Evolutionary conservation across 2,888 invertebrate species (phyloP).

Genomic region (Drosophila conformis): DNA sequence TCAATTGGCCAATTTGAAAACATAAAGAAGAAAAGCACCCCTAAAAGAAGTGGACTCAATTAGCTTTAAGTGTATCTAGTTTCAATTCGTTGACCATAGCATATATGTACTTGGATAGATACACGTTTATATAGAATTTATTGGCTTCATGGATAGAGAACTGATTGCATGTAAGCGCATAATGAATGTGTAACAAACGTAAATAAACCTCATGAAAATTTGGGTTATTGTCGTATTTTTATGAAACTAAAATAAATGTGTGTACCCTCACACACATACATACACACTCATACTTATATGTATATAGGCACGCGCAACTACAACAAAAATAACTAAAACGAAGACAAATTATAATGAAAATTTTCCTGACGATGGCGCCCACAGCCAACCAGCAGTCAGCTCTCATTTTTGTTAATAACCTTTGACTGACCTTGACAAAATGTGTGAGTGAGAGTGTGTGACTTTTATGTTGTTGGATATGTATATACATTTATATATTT

Average conservation of each 20-base stretch:
- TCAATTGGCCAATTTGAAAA: constrained; percentile 30
- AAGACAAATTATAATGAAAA: constrained; percentile 37
- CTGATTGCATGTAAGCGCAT: constrained; percentile 51
- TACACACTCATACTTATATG: constrained; percentile 1
- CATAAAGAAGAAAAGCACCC: constrained; percentile 10
- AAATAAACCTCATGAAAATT: constrained; percentile 34
- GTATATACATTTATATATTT: constrained; percentile 8
- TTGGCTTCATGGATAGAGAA: background rate
- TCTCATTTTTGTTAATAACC: constrained; percentile 75
- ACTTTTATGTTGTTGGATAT: constrained; percentile 21
- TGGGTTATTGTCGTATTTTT: constrained; percentile 26
- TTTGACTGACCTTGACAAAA: constrained; percentile 81
- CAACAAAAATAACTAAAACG: constrained; percentile 40
- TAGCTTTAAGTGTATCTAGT: constrained; percentile 46
- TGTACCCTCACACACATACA: constrained; percentile 6
- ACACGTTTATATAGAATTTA: background rate
- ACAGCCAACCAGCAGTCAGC: constrained; percentile 20
- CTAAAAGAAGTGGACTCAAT: constrained; percentile 37
- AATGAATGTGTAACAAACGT: constrained; percentile 43
- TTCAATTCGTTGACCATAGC: constrained; percentile 16
- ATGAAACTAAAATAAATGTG: constrained; percentile 50
- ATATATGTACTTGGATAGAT: background rate
- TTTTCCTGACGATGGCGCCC: constrained; percentile 48
- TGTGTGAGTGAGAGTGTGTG: constrained; percentile 33
- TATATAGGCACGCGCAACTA: constrained; percentile 15